Base-by-base conservation (phyloP, 2,888 invertebrate genomes). In the Slavum lentiscoides region DNA sequence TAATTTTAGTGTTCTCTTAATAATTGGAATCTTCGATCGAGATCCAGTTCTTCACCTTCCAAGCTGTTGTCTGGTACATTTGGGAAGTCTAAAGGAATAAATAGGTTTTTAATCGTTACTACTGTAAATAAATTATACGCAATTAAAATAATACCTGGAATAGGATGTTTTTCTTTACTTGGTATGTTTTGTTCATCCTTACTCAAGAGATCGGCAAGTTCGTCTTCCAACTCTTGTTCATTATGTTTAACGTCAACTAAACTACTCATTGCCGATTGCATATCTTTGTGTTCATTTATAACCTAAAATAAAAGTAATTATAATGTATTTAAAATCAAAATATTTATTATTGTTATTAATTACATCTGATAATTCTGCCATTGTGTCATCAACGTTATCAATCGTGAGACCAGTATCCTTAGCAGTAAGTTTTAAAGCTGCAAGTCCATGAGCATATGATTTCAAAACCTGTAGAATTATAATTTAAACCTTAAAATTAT, bases 341-440 rank as follows among this genome's bases (percentile, higher is more conserved):
- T 9, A 49, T 49, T 49, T 49, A 13, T 75, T 11, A 17, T 37
- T 53, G 2, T n/a, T 61, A 21, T 2, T 61, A 1, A 55, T 23
- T 85, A 92, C 92, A 84, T 94, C 93, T 84, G 90, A 90, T 73
- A 94, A 87, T 84, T 93, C 91, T 66, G 91, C 89, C 89, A 94
- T 91, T 0, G 93, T 90, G 84, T 93, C 91, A 84, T 90, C 89
- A 0, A 92, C 92, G 6, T 88, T 88, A 74, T 92, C 91, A 84
- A 92, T 92, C n/a, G 89, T 90, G 1, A 94, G 85, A 1, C 90
- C 91, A 2, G 89, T 89, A 7, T 90, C 89, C 72, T 90, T 90
- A 84, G 92, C 43, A 2, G 89, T 89, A 4, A 87, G 88, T 84
- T 92, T 92, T 85, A 94, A 88, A 0, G 93, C 91, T 83, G 90